Evolutionary conservation across 2,797 vertebrate species (phyloP), one percentile per base, ranked within the genome.

Genomic region (Periparus ater): DNA sequence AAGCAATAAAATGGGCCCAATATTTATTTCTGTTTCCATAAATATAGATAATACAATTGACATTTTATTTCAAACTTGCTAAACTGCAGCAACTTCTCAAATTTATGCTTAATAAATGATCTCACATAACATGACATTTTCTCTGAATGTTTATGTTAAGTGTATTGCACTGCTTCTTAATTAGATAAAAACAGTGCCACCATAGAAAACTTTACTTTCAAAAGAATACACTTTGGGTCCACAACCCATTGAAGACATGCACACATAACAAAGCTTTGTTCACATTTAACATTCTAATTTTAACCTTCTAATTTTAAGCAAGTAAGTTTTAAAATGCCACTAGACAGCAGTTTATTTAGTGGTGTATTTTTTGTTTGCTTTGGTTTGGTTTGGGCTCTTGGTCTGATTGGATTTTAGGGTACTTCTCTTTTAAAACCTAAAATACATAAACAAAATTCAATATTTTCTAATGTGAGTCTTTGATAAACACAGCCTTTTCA

Each of bases 201-300:
- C 68, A 70, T 60, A 81, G 36, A 93, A 84, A 87, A 77, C 7
- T 76, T 79, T 54, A 65, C 48, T 93, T 96, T 86, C 63, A 80
- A 82, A 95, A 88, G 36, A 81, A 85, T 20, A 19, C 93, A 67
- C 66, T 92, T 93, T 47, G 88, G 88, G 67, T 85, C 58, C 65
- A 79, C 48, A 96, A 81, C 23, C 74, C 85, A 90, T 4, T 95
- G 58, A 68, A 95, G 70, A 94, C 62, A 85, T 40, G 71, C 38
- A 79, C 27, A 32, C 70, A 86, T 84, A 97, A 96, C 75, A 97
- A 97, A 96, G 96, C 84, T 97, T 87, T 97, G 94, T 96, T 98
- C 98, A 98, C 98, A 98, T 98, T 98, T 98, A 98, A 98, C 97
- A 40, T 40, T 40, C 38, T 40, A 40, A 40, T 40, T 40, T 40